Evolutionary conservation across 2,113 vertebrate species (phyloP).

Genomic region (Myocastor coypus): DNA sequence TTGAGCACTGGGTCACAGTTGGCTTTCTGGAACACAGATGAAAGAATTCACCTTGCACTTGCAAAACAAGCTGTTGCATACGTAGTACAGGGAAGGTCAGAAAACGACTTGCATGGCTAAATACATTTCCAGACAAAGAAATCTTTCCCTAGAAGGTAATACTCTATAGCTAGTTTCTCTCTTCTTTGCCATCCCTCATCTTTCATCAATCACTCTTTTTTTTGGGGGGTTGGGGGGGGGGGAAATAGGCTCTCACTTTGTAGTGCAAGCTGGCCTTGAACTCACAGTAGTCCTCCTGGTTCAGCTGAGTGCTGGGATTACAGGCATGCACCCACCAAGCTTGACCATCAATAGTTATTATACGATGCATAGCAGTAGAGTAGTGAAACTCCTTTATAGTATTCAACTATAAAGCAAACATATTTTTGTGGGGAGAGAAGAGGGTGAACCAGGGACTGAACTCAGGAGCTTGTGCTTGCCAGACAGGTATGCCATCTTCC

Average conservation of each 20-base stretch:
- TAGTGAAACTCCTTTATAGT: not conserved
- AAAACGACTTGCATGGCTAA: not conserved
- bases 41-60: not conserved
- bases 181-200: not conserved
- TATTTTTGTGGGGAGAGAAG: not conserved
- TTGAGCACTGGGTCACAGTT: not conserved
- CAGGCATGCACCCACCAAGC: not conserved
- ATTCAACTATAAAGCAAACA: not conserved
- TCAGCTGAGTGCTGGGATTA: not conserved
- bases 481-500: too few species aligned
- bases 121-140: not conserved
- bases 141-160: not conserved
- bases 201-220: not conserved
- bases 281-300: not conserved
- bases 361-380: not conserved
- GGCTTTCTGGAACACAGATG: not conserved
- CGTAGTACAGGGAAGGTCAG: not conserved
- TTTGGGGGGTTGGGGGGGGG: too few species aligned
- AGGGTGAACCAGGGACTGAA: too few species aligned
- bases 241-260: not conserved
- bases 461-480: too few species aligned
- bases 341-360: not conserved
- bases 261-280: not conserved
- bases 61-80: conserved; percentile 30
- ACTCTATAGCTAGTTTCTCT: not conserved